phyloP scores from a whole-genome alignment of 2,888 invertebrate species.

The Copidosoma aretas region DNA sequence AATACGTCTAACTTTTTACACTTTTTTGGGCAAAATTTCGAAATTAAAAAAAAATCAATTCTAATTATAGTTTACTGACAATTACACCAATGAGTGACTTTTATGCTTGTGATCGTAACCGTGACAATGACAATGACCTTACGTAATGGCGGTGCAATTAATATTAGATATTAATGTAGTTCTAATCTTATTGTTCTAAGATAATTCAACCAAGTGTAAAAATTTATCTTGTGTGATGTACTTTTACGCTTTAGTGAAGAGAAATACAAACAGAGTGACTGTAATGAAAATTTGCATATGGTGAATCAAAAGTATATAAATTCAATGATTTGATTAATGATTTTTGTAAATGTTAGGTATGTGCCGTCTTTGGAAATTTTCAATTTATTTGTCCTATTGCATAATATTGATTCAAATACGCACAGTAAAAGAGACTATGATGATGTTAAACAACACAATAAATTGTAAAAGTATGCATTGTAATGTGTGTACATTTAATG shows the following conservation, averaged over 20 bases:
- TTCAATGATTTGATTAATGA: not conserved
- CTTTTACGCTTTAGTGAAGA: no score
- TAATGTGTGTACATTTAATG: no score
- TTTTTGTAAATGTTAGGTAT: slow-evolving; percentile 1
- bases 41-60: no score
- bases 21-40: no score
- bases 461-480: not conserved
- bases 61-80: no score
- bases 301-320: no score
- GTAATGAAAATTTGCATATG: no score
- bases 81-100: no score
- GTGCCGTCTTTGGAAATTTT: slow-evolving; percentile 27
- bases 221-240: not conserved
- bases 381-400: slow-evolving; percentile 35
- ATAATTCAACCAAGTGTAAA: not conserved
- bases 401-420: not conserved
- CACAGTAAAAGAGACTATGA: no score
- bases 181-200: not conserved
- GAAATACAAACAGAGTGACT: no score
- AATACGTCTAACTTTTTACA: no score
- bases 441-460: slow-evolving; percentile 2
- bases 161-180: slow-evolving; percentile 12
- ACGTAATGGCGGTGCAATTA: slow-evolving; percentile 51
- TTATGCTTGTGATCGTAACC: slow-evolving; percentile 29
- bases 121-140: slow-evolving; percentile 45